A percentile compares a stretch with the other conserved stretches of the same genome.
phyloP scores from a whole-genome alignment of 1,140 invertebrate species.

The Zaprionus kolodkinae region DNA sequence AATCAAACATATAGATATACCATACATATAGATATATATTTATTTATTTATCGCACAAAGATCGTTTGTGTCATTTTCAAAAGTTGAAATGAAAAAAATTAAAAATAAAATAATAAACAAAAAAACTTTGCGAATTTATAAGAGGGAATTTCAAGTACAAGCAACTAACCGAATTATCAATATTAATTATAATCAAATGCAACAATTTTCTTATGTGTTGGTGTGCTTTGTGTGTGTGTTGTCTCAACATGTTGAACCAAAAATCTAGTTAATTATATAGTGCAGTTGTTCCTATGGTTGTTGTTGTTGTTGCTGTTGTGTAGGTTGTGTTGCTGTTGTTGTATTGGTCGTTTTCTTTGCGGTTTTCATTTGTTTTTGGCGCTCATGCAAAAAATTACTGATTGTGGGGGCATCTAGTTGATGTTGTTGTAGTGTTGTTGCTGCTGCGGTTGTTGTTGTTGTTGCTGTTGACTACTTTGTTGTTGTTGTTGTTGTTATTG shows the following conservation, averaged over 20 bases:
- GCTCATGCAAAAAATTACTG: constrained; percentile 43
- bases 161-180: constrained; percentile 56
- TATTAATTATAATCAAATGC: constrained; percentile 36
- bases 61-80: constrained; percentile 5
- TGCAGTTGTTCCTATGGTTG: constrained; percentile 35
- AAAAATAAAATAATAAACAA: background rate
- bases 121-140: background rate
- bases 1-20: background rate
- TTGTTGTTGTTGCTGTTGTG: constrained; percentile 42
- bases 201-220: constrained; percentile 19
- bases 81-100: background rate
- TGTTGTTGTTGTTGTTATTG: constrained; percentile 42
- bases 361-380: constrained; percentile 22
- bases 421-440: constrained; percentile 31
- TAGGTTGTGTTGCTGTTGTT: constrained; percentile 34
- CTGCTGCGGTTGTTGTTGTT: constrained; percentile 39
- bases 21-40: background rate
- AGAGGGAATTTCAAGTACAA: constrained; percentile 24
- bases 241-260: constrained; percentile 25
- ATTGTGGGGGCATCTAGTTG: constrained; percentile 17
- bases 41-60: background rate
- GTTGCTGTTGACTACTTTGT: constrained; percentile 12
- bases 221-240: constrained; percentile 9
- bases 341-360: constrained; percentile 42
- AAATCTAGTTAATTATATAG: constrained; percentile 22